Conservation (phyloP, 2,888 invertebrate genomes). For the Spisula solida region DNA sequence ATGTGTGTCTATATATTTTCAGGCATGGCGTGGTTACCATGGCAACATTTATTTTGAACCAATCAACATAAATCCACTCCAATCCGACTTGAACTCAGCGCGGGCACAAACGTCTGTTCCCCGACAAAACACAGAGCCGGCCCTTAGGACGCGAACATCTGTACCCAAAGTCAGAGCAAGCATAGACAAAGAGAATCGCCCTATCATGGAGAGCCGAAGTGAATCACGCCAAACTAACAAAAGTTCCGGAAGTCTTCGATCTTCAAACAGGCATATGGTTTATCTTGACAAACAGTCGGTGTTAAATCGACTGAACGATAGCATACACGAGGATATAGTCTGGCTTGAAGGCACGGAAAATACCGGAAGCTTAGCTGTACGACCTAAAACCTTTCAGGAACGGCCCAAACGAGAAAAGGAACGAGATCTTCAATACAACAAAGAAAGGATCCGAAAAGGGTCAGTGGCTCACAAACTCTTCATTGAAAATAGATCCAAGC, state of each 20-base stretch:
- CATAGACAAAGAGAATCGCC: conserved; percentile 56
- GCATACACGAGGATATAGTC: conserved; percentile 77
- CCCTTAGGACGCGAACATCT: conserved; percentile 33
- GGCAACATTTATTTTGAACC: conserved; percentile 87
- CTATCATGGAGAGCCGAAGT: conserved; percentile 58
- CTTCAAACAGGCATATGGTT: conserved; percentile 72
- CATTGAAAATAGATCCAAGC: conserved; percentile 64
- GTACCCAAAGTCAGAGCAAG: conserved; percentile 37
- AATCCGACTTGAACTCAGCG: conserved; percentile 43
- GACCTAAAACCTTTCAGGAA: conserved; percentile 65
- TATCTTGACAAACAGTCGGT: conserved; percentile 81
- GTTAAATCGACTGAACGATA: conserved; percentile 74
- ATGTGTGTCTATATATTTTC: conserved; percentile 56
- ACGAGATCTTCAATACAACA: conserved; percentile 70
- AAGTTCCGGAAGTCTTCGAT: conserved; percentile 58
- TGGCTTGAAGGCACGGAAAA: conserved; percentile 80
- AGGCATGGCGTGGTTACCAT: conserved; percentile 87
- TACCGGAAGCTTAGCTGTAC: conserved; percentile 81
- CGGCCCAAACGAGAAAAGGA: conserved; percentile 49
- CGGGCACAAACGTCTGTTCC: conserved; percentile 59
- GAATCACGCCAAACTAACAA: conserved; percentile 66
- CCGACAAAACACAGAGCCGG: background rate
- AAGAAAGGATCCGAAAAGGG: conserved; percentile 80
- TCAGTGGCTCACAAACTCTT: conserved; percentile 79
- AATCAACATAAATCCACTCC: conserved; percentile 78